Base-by-base conservation (phyloP, 1,140 invertebrate genomes). In the Pseudomyrmex gracilis region DNA sequence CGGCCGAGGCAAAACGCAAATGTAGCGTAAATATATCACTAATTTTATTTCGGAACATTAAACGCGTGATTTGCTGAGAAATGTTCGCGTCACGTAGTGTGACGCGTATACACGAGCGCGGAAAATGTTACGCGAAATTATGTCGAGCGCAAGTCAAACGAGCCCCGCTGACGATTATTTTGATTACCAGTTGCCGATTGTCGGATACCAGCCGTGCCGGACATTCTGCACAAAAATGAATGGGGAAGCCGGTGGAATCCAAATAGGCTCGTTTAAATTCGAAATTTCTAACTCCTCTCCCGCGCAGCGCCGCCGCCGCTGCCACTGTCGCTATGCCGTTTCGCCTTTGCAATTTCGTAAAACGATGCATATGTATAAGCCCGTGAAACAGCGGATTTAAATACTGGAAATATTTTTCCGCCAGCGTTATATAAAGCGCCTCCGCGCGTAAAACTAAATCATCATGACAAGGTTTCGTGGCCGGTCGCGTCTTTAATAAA, bases 231-330 rank as follows among this genome's bases (percentile, higher is more conserved):
- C 53, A 80, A 80, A 78, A 80, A 80, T 80, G 66, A 53, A 80
- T 58, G 66, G 61, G n/a, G 76, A 4, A 66, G 43, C 43, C 24
- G 76, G 17, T 47, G 66, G 76, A 80, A 80, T 80, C 76, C 76
- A 80, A 80, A 80, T 80, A 80, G 76, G 76, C 76, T 80, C 76
- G 76, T 80, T 80, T 80, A 80, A 80, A 76, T 80, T 80, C 76
- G 76, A 80, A 80, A 80, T 73, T 74, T 82, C 80, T 82, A 61
- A 47, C 53, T 13, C 13, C 7, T 17, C 17, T 3, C n/a, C 61
- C 34, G 9, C 2, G 0, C 55, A 0, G 10, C 10, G 57, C 49
- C 34, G 63, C 20, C 34, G n/a, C 8, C 20, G 74, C 34, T 15
- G 64, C 7, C 55, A 34, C 34, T 34, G 34, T 34, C 34, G 34